Conservation (phyloP, 2,888 invertebrate genomes). For the Drosophila subsilvestris region DNA sequence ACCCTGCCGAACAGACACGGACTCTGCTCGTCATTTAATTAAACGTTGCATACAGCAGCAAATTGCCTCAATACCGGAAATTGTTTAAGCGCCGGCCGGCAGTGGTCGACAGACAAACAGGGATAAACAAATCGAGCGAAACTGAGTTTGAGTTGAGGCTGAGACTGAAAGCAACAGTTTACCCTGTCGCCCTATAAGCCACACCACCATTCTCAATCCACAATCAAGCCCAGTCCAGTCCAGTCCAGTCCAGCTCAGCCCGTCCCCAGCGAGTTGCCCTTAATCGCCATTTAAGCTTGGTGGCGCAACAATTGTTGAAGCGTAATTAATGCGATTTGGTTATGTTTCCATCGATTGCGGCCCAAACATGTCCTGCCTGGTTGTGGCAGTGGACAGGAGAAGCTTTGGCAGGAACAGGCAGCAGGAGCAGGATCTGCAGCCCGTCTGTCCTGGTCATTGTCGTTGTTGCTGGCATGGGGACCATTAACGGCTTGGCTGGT, state of each 20-base stretch:
- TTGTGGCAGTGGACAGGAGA: conserved; percentile 9
- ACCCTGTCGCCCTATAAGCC: neutral
- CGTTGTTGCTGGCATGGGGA: conserved; percentile 7
- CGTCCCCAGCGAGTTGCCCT: conserved; percentile 22
- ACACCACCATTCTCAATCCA: neutral
- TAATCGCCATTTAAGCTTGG: conserved; percentile 67
- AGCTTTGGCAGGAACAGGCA: neutral
- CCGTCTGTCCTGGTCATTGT: conserved; percentile 18
- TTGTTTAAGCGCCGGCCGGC: conserved; percentile 50
- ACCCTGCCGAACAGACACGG: conserved; percentile 1
- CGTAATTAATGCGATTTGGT: conserved; percentile 78
- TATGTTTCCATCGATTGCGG: conserved; percentile 70
- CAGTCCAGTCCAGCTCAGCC: neutral
- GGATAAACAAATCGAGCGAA: conserved; percentile 26
- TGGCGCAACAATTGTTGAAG: conserved; percentile 77
- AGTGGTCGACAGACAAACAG: conserved; percentile 24
- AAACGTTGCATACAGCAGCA: conserved; percentile 58
- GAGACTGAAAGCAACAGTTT: conserved; percentile 24
- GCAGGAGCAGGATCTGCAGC: conserved; percentile 4
- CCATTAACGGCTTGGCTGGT: conserved; percentile 38
- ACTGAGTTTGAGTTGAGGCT: neutral
- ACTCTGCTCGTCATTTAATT: conserved; percentile 62
- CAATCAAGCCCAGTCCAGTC: neutral
- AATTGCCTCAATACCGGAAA: conserved; percentile 65
- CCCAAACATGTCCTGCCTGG: conserved; percentile 36